Evolutionary conservation across 2,113 vertebrate genomes (phyloP).

Genomic region (Willisornis vidua): DNA sequence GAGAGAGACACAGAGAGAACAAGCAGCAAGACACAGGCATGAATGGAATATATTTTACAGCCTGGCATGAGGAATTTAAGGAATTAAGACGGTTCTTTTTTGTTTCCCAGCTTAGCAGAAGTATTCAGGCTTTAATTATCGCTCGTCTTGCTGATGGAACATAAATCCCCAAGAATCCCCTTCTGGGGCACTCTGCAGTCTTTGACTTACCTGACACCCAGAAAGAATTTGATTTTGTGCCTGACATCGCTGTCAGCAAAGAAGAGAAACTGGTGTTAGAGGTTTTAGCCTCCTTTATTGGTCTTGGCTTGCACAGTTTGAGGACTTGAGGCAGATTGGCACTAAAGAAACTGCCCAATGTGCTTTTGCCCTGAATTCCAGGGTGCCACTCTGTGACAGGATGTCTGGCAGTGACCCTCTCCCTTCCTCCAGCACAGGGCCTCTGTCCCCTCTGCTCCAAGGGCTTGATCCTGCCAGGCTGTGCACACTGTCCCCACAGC

Average conservation of each 20-base stretch:
- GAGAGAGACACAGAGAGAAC: slow-evolving; percentile 32
- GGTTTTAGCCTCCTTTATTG: slow-evolving; percentile 14
- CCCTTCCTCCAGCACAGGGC: neutral
- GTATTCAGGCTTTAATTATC: slow-evolving; percentile 55
- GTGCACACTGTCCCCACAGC: neutral
- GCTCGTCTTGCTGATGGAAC: slow-evolving; percentile 5
- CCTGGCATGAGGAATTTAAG: slow-evolving; percentile 53
- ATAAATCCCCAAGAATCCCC: slow-evolving; percentile 44
- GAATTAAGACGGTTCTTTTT: neutral
- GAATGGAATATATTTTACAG: slow-evolving; percentile 22
- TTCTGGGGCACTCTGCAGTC: slow-evolving; percentile 10
- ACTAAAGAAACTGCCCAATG: neutral
- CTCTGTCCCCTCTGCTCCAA: neutral
- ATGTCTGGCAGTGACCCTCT: neutral
- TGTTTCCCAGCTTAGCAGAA: slow-evolving; percentile 32
- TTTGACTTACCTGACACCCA: slow-evolving; percentile 43
- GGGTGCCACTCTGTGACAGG: neutral
- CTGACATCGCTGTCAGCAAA: neutral
- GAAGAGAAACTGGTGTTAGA: neutral
- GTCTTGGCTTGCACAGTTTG: neutral
- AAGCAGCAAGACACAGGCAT: neutral
- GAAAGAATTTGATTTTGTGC: slow-evolving; percentile 33
- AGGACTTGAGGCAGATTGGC: neutral
- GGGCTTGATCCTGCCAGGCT: neutral
- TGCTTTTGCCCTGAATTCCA: slow-evolving; percentile 16